Conservation (phyloP, 2,113 vertebrate genomes). For the Machaerirhynchus nigripectus region DNA sequence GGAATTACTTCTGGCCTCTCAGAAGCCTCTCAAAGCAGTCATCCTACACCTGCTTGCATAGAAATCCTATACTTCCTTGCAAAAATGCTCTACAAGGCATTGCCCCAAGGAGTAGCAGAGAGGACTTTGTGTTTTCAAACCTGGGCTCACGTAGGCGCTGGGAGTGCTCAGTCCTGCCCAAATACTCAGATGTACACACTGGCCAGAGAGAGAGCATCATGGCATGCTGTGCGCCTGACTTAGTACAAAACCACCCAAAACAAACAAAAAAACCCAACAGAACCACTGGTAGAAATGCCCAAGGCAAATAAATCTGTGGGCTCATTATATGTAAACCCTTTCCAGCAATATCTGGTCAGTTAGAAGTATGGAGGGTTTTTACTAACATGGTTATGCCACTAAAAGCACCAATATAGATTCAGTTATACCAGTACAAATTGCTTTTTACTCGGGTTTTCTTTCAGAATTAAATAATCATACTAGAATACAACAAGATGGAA, state of each 20-base stretch:
- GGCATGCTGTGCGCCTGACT: not conserved
- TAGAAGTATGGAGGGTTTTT: not conserved
- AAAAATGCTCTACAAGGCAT: not conserved
- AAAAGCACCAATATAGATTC: not conserved
- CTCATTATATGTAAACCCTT: not conserved
- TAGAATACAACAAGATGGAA: not conserved
- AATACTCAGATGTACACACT: not conserved
- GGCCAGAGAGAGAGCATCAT: not conserved
- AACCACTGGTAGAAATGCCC: not conserved
- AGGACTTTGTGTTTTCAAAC: not conserved
- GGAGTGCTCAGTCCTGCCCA: not conserved
- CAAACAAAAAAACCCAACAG: not conserved
- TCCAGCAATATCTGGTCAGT: not conserved
- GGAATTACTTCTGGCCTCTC: not conserved
- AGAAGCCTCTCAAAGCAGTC: not conserved
- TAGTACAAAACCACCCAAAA: not conserved
- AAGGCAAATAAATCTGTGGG: not conserved
- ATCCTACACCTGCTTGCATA: not conserved
- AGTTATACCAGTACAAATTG: not conserved
- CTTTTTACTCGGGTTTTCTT: not conserved
- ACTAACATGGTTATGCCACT: not conserved
- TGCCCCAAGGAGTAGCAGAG: not conserved
- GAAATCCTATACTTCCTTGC: not conserved
- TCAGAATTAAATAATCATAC: not conserved
- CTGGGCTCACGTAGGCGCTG: not conserved